Evolutionary conservation across 1,140 invertebrate species (phyloP).

Genomic region (Musca vetustissima): DNA sequence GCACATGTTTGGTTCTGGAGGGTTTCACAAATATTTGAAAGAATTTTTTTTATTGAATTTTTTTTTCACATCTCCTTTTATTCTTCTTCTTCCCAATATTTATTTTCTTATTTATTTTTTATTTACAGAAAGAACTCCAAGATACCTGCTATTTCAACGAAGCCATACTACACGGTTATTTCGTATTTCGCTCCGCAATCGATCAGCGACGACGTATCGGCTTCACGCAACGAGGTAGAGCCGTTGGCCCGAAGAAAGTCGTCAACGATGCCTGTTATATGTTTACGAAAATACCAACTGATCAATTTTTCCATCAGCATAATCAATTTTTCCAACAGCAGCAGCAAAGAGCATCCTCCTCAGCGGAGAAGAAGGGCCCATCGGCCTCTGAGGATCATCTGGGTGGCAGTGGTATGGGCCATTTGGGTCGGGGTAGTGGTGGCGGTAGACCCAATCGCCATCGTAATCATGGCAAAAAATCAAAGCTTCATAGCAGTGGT

Average conservation of each 20-base stretch:
- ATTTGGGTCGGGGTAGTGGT: neutral
- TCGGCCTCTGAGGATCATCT: neutral
- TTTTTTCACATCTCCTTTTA: neutral
- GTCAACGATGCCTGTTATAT: slow-evolving; percentile 53
- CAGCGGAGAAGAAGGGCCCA: slow-evolving; percentile 17
- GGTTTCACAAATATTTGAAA: neutral
- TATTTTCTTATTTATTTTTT: too few species aligned
- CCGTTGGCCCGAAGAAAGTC: slow-evolving; percentile 50
- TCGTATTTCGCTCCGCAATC: slow-evolving; percentile 54
- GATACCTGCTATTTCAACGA: slow-evolving; percentile 56
- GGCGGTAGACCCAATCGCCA: neutral
- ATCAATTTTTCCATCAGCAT: slow-evolving; percentile 53
- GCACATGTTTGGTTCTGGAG: too few species aligned
- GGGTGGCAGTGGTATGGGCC: neutral
- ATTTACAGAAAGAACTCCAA: slow-evolving; percentile 51
- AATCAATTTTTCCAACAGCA: slow-evolving; percentile 26
- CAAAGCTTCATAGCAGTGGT: too few species aligned
- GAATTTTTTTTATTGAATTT: neutral
- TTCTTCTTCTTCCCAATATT: too few species aligned
- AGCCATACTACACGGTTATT: slow-evolving; percentile 54
- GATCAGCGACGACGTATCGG: slow-evolving; percentile 52
- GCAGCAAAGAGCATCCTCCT: too few species aligned
- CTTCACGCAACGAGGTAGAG: slow-evolving; percentile 54
- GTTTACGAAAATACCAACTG: slow-evolving; percentile 52
- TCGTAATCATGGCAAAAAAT: slow-evolving; percentile 5